These are phyloP conservation scores for Diarsia dahlii DNA, from an alignment of 2,888 invertebrate species.

Conservation along the genomic window DNA sequence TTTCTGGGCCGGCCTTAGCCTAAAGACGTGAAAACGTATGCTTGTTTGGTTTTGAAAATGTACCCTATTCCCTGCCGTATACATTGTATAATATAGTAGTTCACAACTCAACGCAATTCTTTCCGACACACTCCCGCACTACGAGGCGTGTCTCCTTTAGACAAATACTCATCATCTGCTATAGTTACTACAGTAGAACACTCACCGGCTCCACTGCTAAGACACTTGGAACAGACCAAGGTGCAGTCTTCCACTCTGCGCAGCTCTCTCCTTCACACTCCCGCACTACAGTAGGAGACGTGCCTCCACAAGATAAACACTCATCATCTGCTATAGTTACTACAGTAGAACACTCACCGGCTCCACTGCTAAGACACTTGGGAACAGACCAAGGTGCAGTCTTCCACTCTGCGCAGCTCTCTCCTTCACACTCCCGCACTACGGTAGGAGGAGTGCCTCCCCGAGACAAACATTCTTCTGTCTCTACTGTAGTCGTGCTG, in stretches of 20 bases:
- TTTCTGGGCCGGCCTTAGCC: too few relatives aligned
- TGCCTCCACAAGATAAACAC: not conserved
- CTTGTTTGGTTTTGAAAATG: too few relatives aligned
- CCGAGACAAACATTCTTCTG: slow-evolving; percentile 79
- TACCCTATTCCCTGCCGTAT: not conserved
- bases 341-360: slow-evolving; percentile 75
- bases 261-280: slow-evolving; percentile 78
- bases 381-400: slow-evolving; percentile 77
- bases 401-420: slow-evolving; percentile 80
- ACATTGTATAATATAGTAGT: not conserved
- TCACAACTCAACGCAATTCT: not conserved
- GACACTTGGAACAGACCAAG: slow-evolving; percentile 81
- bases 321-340: not conserved
- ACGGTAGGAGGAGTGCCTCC: slow-evolving; percentile 80
- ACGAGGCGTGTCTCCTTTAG: not conserved
- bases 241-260: slow-evolving; percentile 76
- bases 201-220: slow-evolving; percentile 87
- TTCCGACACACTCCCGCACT: not conserved
- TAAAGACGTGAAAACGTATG: too few relatives aligned
- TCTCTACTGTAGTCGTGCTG: slow-evolving; percentile 89
- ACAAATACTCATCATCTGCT: not conserved
- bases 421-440: slow-evolving; percentile 77
- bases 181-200: not conserved
- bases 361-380: slow-evolving; percentile 85
- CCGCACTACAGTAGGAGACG: not conserved